Percentiles rank a stretch among this genome's conserved stretches.
These are phyloP conservation scores for Spheniscus mendiculus DNA, from an alignment of 2,113 vertebrate species.

Conservation along the genomic window DNA sequence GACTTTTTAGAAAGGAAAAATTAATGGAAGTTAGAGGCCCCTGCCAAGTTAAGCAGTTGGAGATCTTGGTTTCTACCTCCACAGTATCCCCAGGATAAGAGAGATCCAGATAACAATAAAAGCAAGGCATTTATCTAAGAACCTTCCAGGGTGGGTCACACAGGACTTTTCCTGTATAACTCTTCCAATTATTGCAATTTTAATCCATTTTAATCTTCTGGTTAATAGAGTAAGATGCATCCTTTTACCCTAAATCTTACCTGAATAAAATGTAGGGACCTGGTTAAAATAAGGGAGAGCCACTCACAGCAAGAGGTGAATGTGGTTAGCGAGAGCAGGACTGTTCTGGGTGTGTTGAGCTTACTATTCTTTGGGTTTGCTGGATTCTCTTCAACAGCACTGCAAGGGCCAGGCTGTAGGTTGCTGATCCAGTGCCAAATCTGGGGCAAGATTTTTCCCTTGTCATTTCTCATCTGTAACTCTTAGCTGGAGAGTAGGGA, in stretches of 20 bases:
- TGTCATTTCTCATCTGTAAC: neutral
- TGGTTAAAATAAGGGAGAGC: neutral
- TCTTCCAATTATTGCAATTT: neutral
- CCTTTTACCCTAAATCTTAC: neutral
- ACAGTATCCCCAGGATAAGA: neutral
- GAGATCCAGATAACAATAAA: neutral
- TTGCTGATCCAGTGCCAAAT: neutral
- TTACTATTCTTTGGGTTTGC: neutral
- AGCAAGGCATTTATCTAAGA: neutral
- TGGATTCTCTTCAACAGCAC: neutral
- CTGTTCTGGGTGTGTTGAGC: neutral
- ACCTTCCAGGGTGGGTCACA: neutral
- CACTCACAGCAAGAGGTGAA: neutral
- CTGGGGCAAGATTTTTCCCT: neutral
- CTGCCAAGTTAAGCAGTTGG: neutral
- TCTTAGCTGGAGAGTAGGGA: neutral
- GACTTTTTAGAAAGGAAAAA: neutral
- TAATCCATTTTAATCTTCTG: neutral
- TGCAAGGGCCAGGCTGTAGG: neutral
- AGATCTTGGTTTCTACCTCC: neutral
- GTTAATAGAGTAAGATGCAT: neutral
- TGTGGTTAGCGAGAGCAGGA: neutral
- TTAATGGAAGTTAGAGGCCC: neutral
- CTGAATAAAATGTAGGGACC: neutral
- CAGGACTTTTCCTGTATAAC: neutral